Conservation (phyloP, 2,113 vertebrate species). For the Nesoenas mayeri region DNA sequence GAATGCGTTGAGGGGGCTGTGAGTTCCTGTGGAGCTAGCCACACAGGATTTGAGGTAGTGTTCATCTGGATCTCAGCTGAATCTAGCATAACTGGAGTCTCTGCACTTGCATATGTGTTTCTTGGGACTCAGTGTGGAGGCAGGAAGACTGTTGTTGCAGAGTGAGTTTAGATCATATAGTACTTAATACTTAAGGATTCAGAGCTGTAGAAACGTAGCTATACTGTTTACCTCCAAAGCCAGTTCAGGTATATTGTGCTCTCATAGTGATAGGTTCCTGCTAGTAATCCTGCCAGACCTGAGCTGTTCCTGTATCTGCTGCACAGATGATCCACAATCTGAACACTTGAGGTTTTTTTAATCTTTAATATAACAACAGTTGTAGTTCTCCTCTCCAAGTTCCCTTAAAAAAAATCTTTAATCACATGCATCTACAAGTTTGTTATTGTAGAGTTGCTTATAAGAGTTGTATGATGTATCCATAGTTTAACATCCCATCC, state of each 20-base stretch:
- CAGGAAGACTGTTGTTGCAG: background rate
- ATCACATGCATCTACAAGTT: background rate
- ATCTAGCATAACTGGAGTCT: background rate
- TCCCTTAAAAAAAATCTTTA: background rate
- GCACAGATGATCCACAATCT: background rate
- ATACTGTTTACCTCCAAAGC: background rate
- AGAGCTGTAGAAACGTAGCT: background rate
- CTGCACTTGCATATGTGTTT: background rate
- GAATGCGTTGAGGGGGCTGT: background rate
- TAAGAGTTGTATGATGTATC: background rate
- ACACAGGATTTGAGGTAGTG: background rate
- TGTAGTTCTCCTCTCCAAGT: background rate
- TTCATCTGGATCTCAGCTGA: background rate
- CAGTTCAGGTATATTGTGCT: background rate
- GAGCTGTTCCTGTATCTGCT: background rate
- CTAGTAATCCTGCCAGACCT: background rate
- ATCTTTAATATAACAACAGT: accelerated
- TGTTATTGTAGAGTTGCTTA: background rate
- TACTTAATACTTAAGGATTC: background rate
- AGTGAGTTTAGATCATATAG: background rate
- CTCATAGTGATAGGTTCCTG: background rate
- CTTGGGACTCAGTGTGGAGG: background rate
- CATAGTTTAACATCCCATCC: background rate
- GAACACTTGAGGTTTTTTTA: background rate
- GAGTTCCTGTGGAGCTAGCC: background rate